Base-by-base conservation (phyloP, 2,113 vertebrate species). In the Carettochelys insculpta region DNA sequence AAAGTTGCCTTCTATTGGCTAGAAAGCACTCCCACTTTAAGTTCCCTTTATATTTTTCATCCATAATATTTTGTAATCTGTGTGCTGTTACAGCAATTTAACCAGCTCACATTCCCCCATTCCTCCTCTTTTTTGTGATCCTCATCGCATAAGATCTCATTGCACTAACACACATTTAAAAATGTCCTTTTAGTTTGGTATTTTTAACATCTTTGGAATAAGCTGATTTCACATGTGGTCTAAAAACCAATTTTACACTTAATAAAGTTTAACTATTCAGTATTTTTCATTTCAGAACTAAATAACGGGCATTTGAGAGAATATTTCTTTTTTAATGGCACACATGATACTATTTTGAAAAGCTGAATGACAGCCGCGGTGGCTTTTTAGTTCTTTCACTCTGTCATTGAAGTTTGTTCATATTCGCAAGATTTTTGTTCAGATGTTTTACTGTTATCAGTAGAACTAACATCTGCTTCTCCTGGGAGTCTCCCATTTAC, bases 181-280 rank as follows among this genome's bases (percentile, higher is more conserved):
- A 94, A 87, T 68, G 85, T 93, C 90, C 92, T 81, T 82, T 94
- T 84, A 65, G 54, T 47, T 93, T 73, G 85, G 80, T 85, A 82
- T 29, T 86, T 85, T 48, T 76, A 89, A 54, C 71, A 52, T 82
- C 85, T 50, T 78, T 92, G 51, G 51, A 94, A 78, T 82, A 96
- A 86, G 85, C 91, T 93, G 94, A 45, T 97, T 95, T 95, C 78
- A 90, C 94, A 96, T 83, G 50, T 82, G 87, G 95, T 95, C 93
- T 94, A 88, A 92, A 97, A 97, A 93, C 91, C 94, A 97, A 98
- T 97, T 97, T 98, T 97, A 97, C 97, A 97, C 96, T 93, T 97
- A 97, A 98, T 97, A 97, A 98, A 98, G 90, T 98, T 98, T 98
- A 97, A 97, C 96, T 97, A 95, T 97, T 97, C 96, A 93, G 76